These are phyloP conservation scores for Tokudaia tokunoshimensis DNA, from an alignment of 2,797 vertebrate species.

Conservation along the genomic window DNA sequence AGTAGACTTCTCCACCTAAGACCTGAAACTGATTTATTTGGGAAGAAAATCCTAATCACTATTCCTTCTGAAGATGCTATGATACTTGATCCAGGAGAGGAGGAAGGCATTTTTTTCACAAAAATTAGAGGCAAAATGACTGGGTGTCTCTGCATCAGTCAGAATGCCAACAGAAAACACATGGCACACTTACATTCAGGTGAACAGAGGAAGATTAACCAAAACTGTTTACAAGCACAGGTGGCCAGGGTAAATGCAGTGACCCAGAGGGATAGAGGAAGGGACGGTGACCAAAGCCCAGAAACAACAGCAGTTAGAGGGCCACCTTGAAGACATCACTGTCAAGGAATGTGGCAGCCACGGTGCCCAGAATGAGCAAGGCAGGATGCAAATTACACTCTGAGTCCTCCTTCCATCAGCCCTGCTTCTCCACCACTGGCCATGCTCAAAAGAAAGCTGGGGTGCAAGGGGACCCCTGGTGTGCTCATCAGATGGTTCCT, in stretches of 20 bases:
- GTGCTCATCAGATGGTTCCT: not conserved
- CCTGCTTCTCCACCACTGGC: not conserved
- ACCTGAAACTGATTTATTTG: not conserved
- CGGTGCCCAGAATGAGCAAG: not conserved
- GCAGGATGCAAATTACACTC: not conserved
- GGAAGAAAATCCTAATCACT: not conserved
- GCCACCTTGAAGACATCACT: not conserved
- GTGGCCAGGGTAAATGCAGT: not conserved
- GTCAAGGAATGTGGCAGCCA: not conserved
- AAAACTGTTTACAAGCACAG: not conserved
- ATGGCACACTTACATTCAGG: not conserved
- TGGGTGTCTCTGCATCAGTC: not conserved
- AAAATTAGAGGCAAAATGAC: slow-evolving; percentile 11
- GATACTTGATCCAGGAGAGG: not conserved
- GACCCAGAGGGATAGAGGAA: not conserved
- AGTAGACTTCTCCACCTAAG: not conserved
- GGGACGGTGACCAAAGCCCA: not conserved
- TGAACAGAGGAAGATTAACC: not conserved
- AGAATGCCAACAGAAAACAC: not conserved
- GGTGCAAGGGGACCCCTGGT: not conserved
- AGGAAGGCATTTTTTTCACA: not conserved
- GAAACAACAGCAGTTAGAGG: not conserved
- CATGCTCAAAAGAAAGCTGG: not conserved
- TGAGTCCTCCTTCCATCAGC: not conserved
- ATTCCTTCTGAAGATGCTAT: not conserved